These are phyloP conservation scores for Anarhynchus alexandrinus DNA, from an alignment of 2,113 vertebrate species.

Conservation along the genomic window DNA sequence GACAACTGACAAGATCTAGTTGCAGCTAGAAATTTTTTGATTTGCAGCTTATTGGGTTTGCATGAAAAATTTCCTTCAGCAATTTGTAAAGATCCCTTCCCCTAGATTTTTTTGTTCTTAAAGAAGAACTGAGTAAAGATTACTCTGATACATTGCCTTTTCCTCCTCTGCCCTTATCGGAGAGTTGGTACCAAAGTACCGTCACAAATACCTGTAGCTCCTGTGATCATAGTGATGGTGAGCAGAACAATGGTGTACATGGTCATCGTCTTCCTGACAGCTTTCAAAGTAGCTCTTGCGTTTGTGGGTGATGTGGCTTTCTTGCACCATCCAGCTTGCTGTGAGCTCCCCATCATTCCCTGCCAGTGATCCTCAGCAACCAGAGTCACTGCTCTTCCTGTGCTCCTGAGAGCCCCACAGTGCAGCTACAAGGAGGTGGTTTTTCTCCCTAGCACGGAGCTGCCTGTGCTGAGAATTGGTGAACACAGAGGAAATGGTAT, in stretches of 20 bases:
- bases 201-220: neutral
- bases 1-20: neutral
- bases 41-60: neutral
- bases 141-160: neutral
- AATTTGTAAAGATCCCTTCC: neutral
- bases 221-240: neutral
- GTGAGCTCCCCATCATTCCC: neutral
- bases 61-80: neutral
- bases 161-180: neutral
- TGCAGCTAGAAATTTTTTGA: neutral
- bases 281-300: neutral
- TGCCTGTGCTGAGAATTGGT: neutral
- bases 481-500: neutral
- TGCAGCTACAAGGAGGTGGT: neutral
- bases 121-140: neutral
- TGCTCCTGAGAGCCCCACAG: neutral
- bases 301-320: neutral
- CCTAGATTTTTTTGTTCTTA: neutral
- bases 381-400: neutral
- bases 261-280: neutral
- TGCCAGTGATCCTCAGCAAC: neutral
- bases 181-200: neutral
- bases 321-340: neutral
- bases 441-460: neutral
- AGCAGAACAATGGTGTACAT: neutral